A percentile compares a stretch with the other conserved stretches of the same genome.
Conservation (phyloP, 2,797 vertebrate species). For the Babyrousa celebensis region DNA sequence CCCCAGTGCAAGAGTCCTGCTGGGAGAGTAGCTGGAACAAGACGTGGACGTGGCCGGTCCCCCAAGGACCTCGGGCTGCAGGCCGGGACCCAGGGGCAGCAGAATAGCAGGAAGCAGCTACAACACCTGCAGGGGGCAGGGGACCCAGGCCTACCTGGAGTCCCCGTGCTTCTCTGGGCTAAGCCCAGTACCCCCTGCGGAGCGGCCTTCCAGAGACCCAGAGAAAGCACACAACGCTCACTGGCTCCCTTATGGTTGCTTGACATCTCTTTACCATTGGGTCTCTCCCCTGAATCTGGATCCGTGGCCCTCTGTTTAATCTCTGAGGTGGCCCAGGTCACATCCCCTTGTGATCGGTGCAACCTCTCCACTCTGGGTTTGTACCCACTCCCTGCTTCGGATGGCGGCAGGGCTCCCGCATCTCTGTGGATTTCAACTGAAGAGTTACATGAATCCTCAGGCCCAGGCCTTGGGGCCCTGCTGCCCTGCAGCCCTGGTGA, state of each 20-base stretch:
- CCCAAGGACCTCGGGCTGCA: accelerated
- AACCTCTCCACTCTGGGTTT: no score
- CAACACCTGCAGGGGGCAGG: background rate
- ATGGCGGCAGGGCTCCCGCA: accelerated
- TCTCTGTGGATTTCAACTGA: background rate
- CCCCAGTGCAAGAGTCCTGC: no score
- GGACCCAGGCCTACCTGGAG: background rate
- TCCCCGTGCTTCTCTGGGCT: background rate
- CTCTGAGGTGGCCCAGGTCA: no score
- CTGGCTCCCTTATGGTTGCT: background rate
- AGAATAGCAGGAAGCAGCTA: background rate
- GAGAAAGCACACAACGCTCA: accelerated
- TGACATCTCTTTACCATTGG: background rate
- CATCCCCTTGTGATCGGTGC: accelerated
- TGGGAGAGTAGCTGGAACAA: no score
- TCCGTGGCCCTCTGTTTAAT: background rate
- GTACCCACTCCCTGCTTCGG: accelerated
- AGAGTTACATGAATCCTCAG: background rate
- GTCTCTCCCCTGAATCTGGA: background rate
- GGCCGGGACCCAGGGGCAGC: background rate
- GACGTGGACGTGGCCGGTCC: background rate
- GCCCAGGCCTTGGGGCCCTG: background rate
- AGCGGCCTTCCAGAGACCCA: no score
- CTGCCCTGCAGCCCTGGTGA: background rate
- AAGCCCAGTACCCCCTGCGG: no score